These are phyloP conservation scores for Gambelia wislizenii DNA, from an alignment of 2,797 vertebrate species.

Conservation along the genomic window DNA sequence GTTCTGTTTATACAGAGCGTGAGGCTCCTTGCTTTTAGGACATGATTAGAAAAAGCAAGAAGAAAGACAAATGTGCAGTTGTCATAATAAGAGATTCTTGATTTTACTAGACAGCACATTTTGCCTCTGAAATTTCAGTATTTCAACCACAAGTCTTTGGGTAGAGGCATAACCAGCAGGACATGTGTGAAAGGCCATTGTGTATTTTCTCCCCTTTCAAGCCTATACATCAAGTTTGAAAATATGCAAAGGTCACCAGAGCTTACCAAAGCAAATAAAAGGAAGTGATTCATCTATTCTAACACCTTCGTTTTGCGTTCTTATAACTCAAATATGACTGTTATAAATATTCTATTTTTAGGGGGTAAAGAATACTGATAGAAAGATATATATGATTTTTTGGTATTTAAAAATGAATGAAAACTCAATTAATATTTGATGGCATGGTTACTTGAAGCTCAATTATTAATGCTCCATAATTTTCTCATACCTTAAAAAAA, in stretches of 20 bases:
- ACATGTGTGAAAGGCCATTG: not conserved
- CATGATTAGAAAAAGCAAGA: slow-evolving; percentile 11
- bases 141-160: slow-evolving; percentile 28
- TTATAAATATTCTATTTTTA: slow-evolving; percentile 39
- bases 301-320: slow-evolving; percentile 42
- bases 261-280: not conserved
- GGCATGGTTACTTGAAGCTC: slow-evolving; percentile 31
- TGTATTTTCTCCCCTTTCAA: slow-evolving; percentile 22
- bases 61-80: not conserved
- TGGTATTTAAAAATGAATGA: slow-evolving; percentile 55
- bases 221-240: slow-evolving; percentile 7
- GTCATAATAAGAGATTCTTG: slow-evolving; percentile 17
- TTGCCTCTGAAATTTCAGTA: not conserved
- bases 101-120: not conserved
- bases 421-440: slow-evolving; percentile 42
- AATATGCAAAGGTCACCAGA: slow-evolving; percentile 31
- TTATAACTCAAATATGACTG: not conserved
- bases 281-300: slow-evolving; percentile 22
- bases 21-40: slow-evolving; percentile 4
- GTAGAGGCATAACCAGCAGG: not conserved
- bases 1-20: slow-evolving; percentile 26
- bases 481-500: slow-evolving; percentile 51
- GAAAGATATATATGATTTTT: slow-evolving; percentile 16
- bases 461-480: slow-evolving; percentile 20
- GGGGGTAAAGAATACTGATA: not conserved